Evolutionary conservation across 2,113 vertebrate species (phyloP), one percentile per base, ranked within the genome.

Genomic region (Ptilorrhoa leucosticta): DNA sequence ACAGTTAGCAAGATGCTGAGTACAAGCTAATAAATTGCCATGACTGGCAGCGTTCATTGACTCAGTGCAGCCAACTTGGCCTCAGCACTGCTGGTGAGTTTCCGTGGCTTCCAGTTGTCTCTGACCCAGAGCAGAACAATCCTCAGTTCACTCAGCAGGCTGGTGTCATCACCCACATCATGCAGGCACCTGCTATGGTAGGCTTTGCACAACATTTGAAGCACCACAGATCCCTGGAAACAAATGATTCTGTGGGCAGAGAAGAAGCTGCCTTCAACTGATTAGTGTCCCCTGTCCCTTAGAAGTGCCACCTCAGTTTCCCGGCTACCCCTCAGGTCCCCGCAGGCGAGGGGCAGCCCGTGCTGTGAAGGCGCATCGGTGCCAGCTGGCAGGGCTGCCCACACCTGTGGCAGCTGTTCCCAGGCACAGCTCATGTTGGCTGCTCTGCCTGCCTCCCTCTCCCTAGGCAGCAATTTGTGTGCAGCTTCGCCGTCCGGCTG

Each of bases 251-350:
- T 57, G 8, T 35, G 40, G 68, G 27, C 45, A 81, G 58, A 50
- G 18, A 24, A 85, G 10, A 50, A 78, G 9, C 8, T n/a, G 63
- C 9, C 50, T 80, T 68, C 44, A 35, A 26, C 1, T 2, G 30
- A 47, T 58, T 44, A 1, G n/a, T n/a, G 5, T n/a, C 18, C 6
- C 20, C 20, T n/a, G 28, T 37, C 22, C 20, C 18, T 53, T 44
- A 7, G 18, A 91, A 11, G 27, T 68, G 28, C 8, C 2, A 4
- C 37, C 56, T 76, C 27, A 15, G 56, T 82, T 89, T 96, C 35
- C 35, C 0, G 0, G 30, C n/a, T 77, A 0, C 26, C 5, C 9
- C 10, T 58, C 10, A 9, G 9, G 22, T 57, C 24, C 40, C 24
- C 7, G 6, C 6, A 33, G 44, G 22, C 2, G 5, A 69, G 57